Evolutionary conservation across 2,113 vertebrate species (phyloP).

Genomic region (Tylochromis polylepis): DNA sequence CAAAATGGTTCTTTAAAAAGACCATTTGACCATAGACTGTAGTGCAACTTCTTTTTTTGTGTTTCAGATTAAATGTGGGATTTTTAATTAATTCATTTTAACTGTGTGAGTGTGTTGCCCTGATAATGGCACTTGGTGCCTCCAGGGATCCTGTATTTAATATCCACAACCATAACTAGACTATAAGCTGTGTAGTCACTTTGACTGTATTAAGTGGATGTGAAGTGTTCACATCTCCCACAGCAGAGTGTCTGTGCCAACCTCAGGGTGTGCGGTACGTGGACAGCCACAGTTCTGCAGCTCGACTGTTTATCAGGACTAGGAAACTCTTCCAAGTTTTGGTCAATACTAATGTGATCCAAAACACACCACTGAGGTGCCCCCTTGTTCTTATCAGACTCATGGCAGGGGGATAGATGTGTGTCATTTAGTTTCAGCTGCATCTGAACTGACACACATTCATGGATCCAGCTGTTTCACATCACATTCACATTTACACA

Average conservation of each 20-base stretch:
- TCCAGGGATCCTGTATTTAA: neutral
- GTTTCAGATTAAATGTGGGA: neutral
- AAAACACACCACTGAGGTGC: neutral
- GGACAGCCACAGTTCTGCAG: slow-evolving; percentile 7
- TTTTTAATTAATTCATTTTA: neutral
- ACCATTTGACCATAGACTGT: neutral
- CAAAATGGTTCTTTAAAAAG: neutral
- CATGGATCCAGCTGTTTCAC: neutral
- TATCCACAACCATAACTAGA: neutral
- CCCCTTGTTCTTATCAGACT: neutral
- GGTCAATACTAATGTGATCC: neutral
- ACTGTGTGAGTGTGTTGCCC: neutral
- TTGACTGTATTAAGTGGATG: neutral
- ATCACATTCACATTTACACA: neutral
- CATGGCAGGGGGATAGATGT: neutral
- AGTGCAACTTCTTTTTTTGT: neutral
- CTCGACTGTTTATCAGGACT: neutral
- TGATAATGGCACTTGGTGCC: neutral
- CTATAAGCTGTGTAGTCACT: neutral
- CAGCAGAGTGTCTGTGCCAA: neutral
- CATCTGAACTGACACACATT: neutral
- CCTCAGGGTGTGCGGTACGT: neutral
- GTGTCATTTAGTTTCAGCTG: neutral
- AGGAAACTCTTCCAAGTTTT: neutral
- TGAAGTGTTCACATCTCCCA: neutral